Evolutionary conservation across 1,140 invertebrate genomes (phyloP).

Genomic region (Zaprionus kolodkinae): DNA sequence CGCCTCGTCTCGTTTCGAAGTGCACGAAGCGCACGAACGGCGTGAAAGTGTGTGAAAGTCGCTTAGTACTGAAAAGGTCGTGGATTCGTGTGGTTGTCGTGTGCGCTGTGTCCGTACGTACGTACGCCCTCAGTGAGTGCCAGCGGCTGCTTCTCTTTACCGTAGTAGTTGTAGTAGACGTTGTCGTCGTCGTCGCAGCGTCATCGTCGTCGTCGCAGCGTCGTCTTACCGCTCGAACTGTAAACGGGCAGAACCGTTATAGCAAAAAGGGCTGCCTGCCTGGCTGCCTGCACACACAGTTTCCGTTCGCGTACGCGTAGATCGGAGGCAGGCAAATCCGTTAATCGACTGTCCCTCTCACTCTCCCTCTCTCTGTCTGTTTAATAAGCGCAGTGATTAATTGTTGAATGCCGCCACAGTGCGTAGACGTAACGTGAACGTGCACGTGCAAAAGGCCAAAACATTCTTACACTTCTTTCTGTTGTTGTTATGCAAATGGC

Average conservation of each 20-base stretch:
- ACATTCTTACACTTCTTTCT: constrained; percentile 48
- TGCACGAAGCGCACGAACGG: constrained; percentile 61
- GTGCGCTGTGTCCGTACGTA: constrained; percentile 19
- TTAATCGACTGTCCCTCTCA: constrained; percentile 21
- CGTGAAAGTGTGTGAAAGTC: constrained; percentile 49
- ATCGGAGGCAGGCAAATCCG: constrained; percentile 11
- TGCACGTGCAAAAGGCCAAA: constrained; percentile 33
- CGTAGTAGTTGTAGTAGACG: background rate
- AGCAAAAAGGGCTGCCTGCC: background rate
- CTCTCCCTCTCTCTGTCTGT: background rate
- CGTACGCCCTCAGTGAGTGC: background rate
- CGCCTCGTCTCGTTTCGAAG: constrained; percentile 37
- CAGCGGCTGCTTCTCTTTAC: background rate
- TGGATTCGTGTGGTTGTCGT: constrained; percentile 83
- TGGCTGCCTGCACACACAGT: constrained; percentile 10
- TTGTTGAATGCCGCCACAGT: constrained; percentile 31
- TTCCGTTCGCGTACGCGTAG: background rate
- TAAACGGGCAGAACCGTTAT: background rate
- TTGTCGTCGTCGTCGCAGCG: background rate
- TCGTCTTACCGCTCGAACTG: constrained; percentile 34
- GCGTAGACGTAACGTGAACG: constrained; percentile 17
- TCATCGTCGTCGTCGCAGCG: background rate
- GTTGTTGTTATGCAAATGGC: constrained; percentile 75
- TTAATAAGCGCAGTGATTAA: constrained; percentile 48
- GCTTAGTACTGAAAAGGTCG: constrained; percentile 83